Base-by-base conservation (phyloP, 1,140 invertebrate genomes). In the Drosophila mayri region DNA sequence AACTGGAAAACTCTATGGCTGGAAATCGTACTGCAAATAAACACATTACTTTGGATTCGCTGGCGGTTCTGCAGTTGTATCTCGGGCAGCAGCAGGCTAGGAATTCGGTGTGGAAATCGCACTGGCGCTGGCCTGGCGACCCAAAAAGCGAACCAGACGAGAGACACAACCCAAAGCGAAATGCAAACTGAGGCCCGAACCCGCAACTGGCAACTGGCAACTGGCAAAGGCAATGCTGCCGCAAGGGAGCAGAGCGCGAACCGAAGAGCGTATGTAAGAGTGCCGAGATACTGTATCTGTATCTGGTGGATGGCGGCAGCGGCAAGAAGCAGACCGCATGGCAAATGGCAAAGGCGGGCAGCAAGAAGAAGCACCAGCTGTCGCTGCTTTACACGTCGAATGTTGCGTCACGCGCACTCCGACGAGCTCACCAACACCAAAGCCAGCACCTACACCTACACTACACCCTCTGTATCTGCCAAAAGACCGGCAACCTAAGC, bases 101-200 rank as follows among this genome's bases (percentile, higher is more conserved):
- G 74, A 78, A 78, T 81, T 81, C 47, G 60, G 44, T 81, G 44
- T 78, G 66, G 55, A 77, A 70, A 77, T 78, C 73, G 49, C 76
- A 54, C 50, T 54, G 50, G 50, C 50, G 32, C 67, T 72, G 73
- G 85, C 81, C 84, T 86, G 82, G 50, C 50, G 50, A 86, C 82
- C 84, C 83, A 87, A 87, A 76, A 90, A 88, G 84, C 85, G 73
- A 86, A 86, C 76, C 81, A 90, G 85, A 90, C 86, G 91, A 92
- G 79, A 76, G 85, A 80, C 79, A 91, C 90, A 87, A 91, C 85
- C 90, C 90, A 91, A 91, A 91, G 85, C 90, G 80, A 91, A 92
- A 92, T 76, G 77, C 90, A 87, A 91, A 92, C 90, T 91, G 84
- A 86, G 82, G 57, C 75, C 80, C 80, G 73, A 84, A 80, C 84